Conservation (phyloP, 2,113 vertebrate species). For the Pelmatolapia mariae region DNA sequence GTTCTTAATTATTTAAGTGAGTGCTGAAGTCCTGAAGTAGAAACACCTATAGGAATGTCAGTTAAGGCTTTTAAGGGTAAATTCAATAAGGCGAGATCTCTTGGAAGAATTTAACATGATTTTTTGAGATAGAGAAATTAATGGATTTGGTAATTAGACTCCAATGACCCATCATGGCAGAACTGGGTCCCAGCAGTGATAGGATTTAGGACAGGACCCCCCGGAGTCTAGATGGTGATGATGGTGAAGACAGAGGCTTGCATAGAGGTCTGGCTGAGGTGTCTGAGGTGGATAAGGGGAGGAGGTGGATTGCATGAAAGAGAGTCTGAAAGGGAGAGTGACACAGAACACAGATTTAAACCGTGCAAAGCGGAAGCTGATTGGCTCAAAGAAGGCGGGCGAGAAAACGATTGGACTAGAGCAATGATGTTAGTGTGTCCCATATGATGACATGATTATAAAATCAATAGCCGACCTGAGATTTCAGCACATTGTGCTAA, state of each 20-base stretch:
- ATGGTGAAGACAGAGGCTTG: neutral
- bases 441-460: neutral
- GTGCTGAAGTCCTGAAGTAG: fast-evolving
- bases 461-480: fast-evolving
- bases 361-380: neutral
- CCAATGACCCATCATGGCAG: fast-evolving
- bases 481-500: neutral
- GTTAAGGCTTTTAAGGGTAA: fast-evolving
- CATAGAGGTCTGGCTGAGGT: neutral
- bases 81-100: neutral
- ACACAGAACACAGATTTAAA: neutral
- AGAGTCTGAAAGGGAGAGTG: fast-evolving
- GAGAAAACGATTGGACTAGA: neutral
- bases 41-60: neutral
- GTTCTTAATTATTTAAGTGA: neutral
- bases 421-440: neutral
- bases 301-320: fast-evolving
- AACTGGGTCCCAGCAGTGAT: fast-evolving
- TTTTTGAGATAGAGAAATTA: neutral
- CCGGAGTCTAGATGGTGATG: neutral
- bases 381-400: fast-evolving
- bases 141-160: neutral
- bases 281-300: fast-evolving
- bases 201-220: neutral
- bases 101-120: neutral